A percentile compares a stretch with the other conserved stretches of the same genome.
Conservation (phyloP, 2,888 invertebrate species). For the Nudaria mundana region DNA sequence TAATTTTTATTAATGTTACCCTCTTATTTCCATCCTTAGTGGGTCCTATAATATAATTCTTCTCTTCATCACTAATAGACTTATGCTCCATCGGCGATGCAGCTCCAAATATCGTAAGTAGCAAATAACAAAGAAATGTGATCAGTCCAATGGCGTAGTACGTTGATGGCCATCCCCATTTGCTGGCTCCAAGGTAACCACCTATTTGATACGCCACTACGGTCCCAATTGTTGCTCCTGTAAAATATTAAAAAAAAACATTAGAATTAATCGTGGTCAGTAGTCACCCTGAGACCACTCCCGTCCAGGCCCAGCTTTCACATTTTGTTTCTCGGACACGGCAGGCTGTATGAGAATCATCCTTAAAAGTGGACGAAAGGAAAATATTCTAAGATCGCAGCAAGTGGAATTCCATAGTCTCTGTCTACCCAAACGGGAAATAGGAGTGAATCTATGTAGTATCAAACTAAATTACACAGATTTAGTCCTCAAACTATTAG, state of each 20-base stretch:
- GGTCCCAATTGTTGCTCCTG: slow-evolving; percentile 84
- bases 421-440: too few relatives aligned
- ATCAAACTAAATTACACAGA: too few relatives aligned
- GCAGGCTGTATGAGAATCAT: too few relatives aligned
- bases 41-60: slow-evolving; percentile 58
- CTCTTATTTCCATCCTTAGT: slow-evolving; percentile 25
- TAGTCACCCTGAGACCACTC: not conserved
- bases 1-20: slow-evolving; percentile 25
- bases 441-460: too few relatives aligned
- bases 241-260: slow-evolving; percentile 11
- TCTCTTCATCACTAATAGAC: slow-evolving; percentile 67
- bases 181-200: slow-evolving; percentile 79
- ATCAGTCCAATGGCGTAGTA: slow-evolving; percentile 81
- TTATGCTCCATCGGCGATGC: slow-evolving; percentile 68
- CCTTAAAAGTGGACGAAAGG: too few relatives aligned
- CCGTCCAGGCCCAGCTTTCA: too few relatives aligned
- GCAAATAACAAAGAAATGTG: slow-evolving; percentile 68
- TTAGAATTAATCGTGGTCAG: not conserved
- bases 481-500: too few relatives aligned
- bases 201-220: slow-evolving; percentile 82
- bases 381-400: too few relatives aligned
- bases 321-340: not conserved
- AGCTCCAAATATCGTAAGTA: slow-evolving; percentile 65
- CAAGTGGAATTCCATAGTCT: too few relatives aligned
- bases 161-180: slow-evolving; percentile 83